Evolutionary conservation across 2,113 vertebrate genomes (phyloP).

Genomic region (Ceyx melanurus): DNA sequence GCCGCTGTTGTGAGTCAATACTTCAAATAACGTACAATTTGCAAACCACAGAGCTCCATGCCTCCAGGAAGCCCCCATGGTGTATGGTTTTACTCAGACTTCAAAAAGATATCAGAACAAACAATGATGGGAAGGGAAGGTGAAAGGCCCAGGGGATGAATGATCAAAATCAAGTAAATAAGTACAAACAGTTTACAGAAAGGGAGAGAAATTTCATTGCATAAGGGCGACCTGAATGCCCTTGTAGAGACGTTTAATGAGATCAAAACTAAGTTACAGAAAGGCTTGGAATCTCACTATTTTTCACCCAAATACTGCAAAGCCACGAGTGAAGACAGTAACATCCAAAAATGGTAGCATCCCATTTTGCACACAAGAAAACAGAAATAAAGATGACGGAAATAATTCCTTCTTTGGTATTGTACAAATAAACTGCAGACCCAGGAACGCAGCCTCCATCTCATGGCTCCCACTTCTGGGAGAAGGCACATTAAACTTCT

Average conservation of each 20-base stretch:
- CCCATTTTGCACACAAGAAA: neutral
- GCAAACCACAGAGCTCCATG: conserved; percentile 26
- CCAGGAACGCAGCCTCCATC: neutral
- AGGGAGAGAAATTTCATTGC: neutral
- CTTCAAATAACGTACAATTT: conserved; percentile 4
- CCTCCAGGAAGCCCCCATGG: conserved; percentile 16
- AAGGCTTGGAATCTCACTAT: neutral
- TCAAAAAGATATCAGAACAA: conserved; percentile 38
- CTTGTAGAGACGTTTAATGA: neutral
- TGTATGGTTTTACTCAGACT: conserved; percentile 32
- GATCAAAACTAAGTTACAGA: neutral
- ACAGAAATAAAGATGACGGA: neutral
- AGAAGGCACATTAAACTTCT: neutral
- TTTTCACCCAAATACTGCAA: neutral
- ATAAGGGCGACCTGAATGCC: neutral
- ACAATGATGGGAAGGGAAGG: conserved; percentile 45
- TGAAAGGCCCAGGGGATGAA: conserved; percentile 39
- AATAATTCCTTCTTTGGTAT: neutral
- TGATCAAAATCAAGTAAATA: neutral
- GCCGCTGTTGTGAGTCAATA: neutral
- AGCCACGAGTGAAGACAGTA: neutral
- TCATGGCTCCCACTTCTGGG: neutral
- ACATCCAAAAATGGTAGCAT: neutral
- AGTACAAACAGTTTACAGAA: conserved; percentile 13
- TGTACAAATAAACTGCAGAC: neutral